Evolutionary conservation across 2,888 invertebrate genomes (phyloP), one percentile per base, ranked within the genome.

Genomic region (Trissolcus brochymenae): DNA sequence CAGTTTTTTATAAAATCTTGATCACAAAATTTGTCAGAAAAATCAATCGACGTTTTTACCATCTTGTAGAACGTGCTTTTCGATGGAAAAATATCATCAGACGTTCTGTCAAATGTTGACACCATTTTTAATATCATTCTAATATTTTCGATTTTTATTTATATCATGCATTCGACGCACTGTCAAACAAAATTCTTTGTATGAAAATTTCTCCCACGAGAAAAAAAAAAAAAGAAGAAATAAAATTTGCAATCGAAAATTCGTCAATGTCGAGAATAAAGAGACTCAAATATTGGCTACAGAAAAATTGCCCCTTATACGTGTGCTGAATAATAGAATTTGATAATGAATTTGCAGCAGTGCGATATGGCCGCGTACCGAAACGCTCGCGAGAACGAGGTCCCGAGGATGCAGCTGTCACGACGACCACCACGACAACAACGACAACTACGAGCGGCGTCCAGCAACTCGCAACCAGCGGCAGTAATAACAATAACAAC

Each of bases 361-460:
- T 98, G 80, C 92, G 98, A 88, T 98, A 98, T 92, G 98, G 98
- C 82, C 93, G 98, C 81, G 98, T 98, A 83, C 98, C 98, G 80
- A 98, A 98, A 90, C 92, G 97, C 84, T 94, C 96, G 75, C 93
- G 97, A 83, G 97, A 97, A 89, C 92, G 94, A 80, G 94, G 92
- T 86, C 90, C 90, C 41, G 92, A 92, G 71, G 93, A 90, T 76
- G 88, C 91, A 53, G 90, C 90, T 72, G 89, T 90, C 40, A 90
- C 90, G 76, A 90, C 90, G 66, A 90, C 90, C 55, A 88, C 89
- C 50, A 86, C 84, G 70, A 84, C 84, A 78, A 86, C 84, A 72
- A 83, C 85, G 46, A 84, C 84, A 19, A 85, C 80, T 62, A 84
- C 79, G 64, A 84, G 81, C 57, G 80, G 81, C 25, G 82, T 81